Base-by-base conservation (phyloP, 2,113 vertebrate genomes). In the Saguinus imperator region DNA sequence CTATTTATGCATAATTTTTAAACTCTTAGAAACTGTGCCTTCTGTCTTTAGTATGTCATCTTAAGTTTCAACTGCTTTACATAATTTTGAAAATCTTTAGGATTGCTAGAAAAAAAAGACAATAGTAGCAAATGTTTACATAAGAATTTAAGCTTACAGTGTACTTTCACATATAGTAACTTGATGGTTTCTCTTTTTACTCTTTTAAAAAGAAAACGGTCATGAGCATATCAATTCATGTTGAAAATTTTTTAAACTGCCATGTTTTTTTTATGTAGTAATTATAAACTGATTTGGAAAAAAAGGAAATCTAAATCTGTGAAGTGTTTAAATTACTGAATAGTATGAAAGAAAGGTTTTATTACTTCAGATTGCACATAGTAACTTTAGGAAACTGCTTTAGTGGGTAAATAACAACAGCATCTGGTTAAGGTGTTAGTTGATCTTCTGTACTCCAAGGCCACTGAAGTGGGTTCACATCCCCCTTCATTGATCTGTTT, bases 21-120 rank as follows among this genome's bases (percentile, higher is more conserved):
- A 96, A 84, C 73, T 86, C 17, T 83, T 79, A 91, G 72, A 87
- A 91, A 94, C 81, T 90, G 43, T 94, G 61, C 73, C 95, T 95
- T 91, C 66, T 95, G 75, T 64, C 66, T 91, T 66, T 95, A 92
- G 17, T 85, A 27, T 92, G n/a, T 73, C 77, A 68, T 89, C 77
- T 75, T 97, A 80, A 75, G 45, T 96, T 96, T 87, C 52, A 48
- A 85, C 81, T 55, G 55, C 55, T 87, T 94, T 48, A 84, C 14
- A 37, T 90, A 85, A 89, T 85, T 96, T 94, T 45, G 35, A 77
- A 94, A 96, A 89, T 87, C n/a, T 89, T 92, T 6, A 64, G n/a
- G 25, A 37, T 83, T 95, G 61, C 48, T 88, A 79, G 82, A 84
- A 83, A 94, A 16, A 35, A 48, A 94, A 89, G 72, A 25, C 20